Conservation (phyloP, 2,888 invertebrate genomes). For the Conus canariensis region DNA sequence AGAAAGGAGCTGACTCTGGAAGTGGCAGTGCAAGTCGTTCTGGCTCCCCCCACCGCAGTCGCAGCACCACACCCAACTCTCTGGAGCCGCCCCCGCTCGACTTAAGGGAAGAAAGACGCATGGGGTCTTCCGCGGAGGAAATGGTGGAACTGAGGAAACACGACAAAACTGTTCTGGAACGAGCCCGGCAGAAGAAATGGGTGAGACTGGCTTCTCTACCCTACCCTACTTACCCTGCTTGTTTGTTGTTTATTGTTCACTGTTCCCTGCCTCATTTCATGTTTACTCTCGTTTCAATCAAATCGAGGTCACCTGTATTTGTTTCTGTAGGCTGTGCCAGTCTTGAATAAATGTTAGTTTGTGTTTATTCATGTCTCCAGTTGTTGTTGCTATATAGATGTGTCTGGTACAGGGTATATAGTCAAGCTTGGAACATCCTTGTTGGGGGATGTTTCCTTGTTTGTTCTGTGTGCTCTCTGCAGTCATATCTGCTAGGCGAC, state of each 20-base stretch:
- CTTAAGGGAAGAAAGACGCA: slow-evolving; percentile 62
- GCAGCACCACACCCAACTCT: slow-evolving; percentile 52
- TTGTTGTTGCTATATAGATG: too few species aligned
- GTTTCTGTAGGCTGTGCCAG: too few species aligned
- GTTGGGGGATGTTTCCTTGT: too few species aligned
- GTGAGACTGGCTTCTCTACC: not conserved
- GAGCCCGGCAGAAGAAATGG: slow-evolving; percentile 52
- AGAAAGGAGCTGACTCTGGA: not conserved
- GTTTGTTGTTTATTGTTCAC: not conserved
- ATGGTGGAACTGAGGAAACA: slow-evolving; percentile 74
- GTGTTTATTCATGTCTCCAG: too few species aligned
- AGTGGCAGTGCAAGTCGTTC: not conserved
- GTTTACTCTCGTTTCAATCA: too few species aligned
- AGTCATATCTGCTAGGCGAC: too few species aligned
- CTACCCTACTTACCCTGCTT: not conserved
- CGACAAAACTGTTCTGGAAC: slow-evolving; percentile 67
- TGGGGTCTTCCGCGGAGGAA: slow-evolving; percentile 68
- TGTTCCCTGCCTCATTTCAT: too few species aligned
- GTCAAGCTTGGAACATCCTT: too few species aligned
- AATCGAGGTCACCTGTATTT: too few species aligned
- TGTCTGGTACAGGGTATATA: too few species aligned
- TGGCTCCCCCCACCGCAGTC: not conserved
- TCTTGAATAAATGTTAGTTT: too few species aligned
- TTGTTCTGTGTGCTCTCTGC: too few species aligned
- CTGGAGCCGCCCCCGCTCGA: slow-evolving; percentile 70